Base-by-base conservation (phyloP, 2,888 invertebrate species). In the Macroteleia sp. region DNA sequence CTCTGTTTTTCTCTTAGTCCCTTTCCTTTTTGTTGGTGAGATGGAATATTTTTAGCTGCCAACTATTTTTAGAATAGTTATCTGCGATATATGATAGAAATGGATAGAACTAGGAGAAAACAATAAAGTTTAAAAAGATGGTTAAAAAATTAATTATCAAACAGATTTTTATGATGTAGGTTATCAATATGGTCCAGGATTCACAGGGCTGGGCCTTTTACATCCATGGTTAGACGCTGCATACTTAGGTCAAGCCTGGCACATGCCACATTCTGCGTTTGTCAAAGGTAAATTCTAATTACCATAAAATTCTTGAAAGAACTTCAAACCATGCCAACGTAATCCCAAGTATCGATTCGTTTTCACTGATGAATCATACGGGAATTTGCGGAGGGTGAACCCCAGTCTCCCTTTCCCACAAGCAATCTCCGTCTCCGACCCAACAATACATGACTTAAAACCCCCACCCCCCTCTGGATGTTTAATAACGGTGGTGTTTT, bases 181-280 rank as follows among this genome's bases (percentile, higher is more conserved):
- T 93, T 96, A 95, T 89, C 96, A 96, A 74, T 96, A 96, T 88
- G 95, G 95, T 28, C 95, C 96, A 90, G 93, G 92, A 25, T 91
- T 93, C 48, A 89, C 90, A 4, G 93, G 93, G 12, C 84, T 92
- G 39, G 93, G 93, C 57, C 93, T 97, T 77, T 92, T 97, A 67
- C 96, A 96, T 87, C 95, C 96, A 0, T 97, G 97, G 96, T 92
- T 97, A 83, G 97, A 97, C 88, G 95, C 96, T 1, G 95, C 96
- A 3, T 96, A 96, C 90, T 94, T 96, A 92, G 94, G 95, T 85
- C 96, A 96, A 90, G 94, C 95, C 44, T 95, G 94, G 90, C 88
- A 86, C 59, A 66, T 91, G 69, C 86, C 87, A n/a, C 93, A 93
- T 87, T 92, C 93, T 3, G 92, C 94, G 2, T 91, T 95, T 78